These are phyloP conservation scores for Equus quagga DNA, from an alignment of 2,113 vertebrate species.

Conservation along the genomic window DNA sequence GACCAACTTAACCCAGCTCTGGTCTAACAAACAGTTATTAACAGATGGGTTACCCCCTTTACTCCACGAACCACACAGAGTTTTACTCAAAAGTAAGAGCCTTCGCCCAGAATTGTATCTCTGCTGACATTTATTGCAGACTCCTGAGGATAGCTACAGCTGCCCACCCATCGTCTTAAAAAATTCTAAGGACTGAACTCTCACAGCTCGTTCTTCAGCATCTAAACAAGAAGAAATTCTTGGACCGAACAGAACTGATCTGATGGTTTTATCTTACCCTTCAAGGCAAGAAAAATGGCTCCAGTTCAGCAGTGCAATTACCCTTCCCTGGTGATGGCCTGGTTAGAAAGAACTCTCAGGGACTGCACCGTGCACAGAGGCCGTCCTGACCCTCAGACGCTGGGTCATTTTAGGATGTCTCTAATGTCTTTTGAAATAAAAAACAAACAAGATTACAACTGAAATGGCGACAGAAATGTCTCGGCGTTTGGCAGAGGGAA, in stretches of 20 bases:
- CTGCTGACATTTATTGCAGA: neutral
- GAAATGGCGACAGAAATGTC: neutral
- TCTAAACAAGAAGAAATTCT: neutral
- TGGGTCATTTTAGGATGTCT: neutral
- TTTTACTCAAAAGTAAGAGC: neutral
- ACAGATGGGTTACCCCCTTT: neutral
- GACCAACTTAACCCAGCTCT: neutral
- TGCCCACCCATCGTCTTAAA: neutral
- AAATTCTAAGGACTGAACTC: neutral
- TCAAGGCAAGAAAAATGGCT: neutral
- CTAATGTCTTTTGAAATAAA: neutral
- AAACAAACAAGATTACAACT: neutral
- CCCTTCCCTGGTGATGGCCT: neutral
- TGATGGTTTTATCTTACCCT: neutral
- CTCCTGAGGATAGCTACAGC: neutral
- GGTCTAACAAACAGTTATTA: neutral
- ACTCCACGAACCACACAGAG: neutral
- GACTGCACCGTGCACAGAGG: neutral
- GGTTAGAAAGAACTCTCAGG: neutral
- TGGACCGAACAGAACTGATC: neutral
- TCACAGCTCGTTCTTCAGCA: neutral
- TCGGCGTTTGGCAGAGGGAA: neutral
- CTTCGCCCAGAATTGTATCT: neutral
- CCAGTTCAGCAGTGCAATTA: neutral
- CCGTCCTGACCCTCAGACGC: neutral